Evolutionary conservation across 2,113 vertebrate genomes (phyloP), one percentile per base, ranked within the genome.

Genomic region (Burhinus bistriatus): DNA sequence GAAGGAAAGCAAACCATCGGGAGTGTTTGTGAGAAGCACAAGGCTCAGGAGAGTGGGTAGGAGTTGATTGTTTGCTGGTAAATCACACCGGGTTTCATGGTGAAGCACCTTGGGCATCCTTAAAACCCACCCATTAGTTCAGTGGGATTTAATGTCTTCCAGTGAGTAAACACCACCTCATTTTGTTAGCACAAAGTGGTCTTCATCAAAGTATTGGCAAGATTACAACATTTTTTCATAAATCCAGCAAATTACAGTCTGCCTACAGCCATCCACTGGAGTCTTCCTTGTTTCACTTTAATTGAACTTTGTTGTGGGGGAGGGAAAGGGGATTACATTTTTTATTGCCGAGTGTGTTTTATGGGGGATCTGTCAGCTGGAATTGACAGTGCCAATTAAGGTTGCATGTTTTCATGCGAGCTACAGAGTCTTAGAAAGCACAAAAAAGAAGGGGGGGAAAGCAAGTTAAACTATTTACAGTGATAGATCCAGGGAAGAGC

Each of bases 161-260:
- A 95, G 26, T 91, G 77, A 95, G 65, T 91, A 96, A 97, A 97
- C 80, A 96, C 23, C 34, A 47, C 47, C 54, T 89, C 66, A 58
- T 87, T 92, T 96, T 2, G 5, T 84, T 85, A 83, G 86, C 79
- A 94, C 73, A 93, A 94, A 97, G 77, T 92, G 91, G 80, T 97
- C 94, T 55, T 94, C 89, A 95, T 91, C 96, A 96, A 97, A 97
- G 94, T 92, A 94, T 90, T 97, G 95, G 91, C 92, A 97, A 83
- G 30, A 54, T 70, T 70, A 92, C 87, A 82, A 64, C 36, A 36
- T 93, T 87, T 96, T 94, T 93, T 95, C 66, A 64, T 95, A 84
- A 96, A 94, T 88, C 84, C 77, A 93, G 91, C 90, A 96, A 96
- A 96, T 78, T 96, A 75, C 73, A 92, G 83, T 77, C 90, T 96